Evolutionary conservation across 2,888 invertebrate genomes (phyloP), one percentile per base, ranked within the genome.

Genomic region (Acanthosepion pharaonis): DNA sequence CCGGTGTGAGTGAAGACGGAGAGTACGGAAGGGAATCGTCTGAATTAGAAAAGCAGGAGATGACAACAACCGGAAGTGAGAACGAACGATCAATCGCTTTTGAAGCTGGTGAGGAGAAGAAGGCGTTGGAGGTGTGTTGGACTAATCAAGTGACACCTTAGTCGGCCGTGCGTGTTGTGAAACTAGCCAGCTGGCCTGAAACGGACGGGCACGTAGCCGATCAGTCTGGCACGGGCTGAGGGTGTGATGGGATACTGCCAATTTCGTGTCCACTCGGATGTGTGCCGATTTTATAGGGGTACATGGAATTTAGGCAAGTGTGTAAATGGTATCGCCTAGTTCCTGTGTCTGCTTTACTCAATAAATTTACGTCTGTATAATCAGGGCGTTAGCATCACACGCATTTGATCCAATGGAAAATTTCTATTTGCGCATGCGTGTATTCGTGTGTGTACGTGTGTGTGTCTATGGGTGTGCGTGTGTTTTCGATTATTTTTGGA

Each of bases 81-180:
- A 78, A 78, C 15, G 78, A 78, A 78, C 78, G 78, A 78, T 78
- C 78, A 78, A 78, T 78, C 78, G 78, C 78, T 78, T 78, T n/a
- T 78, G 78, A 78, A 33, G 5, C 33, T 33, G n/a, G n/a, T 18
- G n/a, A 11, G n/a, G 78, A n/a, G 59, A 59, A 59, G 11, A 5
- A n/a, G 33, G n/a, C 1, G 8, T n/a, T n/a, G 78, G 1, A 18
- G n/a, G n/a, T n/a, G n/a, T 9, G 15, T 78, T 33, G 15, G 78
- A 11, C 78, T 78, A 78, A 78, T 78, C 78, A 78, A 33, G 78
- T n/a, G 78, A 78, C 78, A 78, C 78, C n/a, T n/a, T n/a, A 78
- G n/a, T 78, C n/a, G 78, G n/a, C 78, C 9, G 78, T 78, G n/a
- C n/a, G 78, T 78, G n/a, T n/a, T 78, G 78, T 78, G 78, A n/a